Conservation (phyloP, 2,113 vertebrate genomes). For the Coptodon rendalli region DNA sequence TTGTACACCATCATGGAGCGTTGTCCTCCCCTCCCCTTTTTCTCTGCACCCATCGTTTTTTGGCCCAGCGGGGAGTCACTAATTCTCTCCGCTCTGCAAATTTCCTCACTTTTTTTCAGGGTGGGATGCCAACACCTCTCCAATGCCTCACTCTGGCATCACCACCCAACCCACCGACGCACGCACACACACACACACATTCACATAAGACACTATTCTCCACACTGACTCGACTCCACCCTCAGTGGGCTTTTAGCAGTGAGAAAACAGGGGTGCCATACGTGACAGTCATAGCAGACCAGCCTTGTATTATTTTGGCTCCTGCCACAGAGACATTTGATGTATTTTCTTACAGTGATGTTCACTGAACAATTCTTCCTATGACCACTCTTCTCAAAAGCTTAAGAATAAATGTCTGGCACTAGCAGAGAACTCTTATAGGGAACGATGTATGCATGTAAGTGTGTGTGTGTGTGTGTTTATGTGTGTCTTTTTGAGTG, state of each 20-base stretch:
- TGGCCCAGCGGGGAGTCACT: conserved; percentile 44
- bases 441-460: background rate
- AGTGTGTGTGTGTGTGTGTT: background rate
- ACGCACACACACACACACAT: background rate
- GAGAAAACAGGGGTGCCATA: conserved; percentile 9
- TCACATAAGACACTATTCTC: conserved; percentile 4
- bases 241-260: conserved; percentile 23
- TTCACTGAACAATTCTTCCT: background rate
- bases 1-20: conserved; percentile 36
- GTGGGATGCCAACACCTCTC: conserved; percentile 52
- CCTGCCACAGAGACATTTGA: background rate
- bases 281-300: conserved; percentile 21
- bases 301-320: background rate
- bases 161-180: background rate
- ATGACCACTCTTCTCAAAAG: conserved; percentile 22
- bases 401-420: conserved; percentile 2
- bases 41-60: conserved; percentile 30
- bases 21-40: background rate
- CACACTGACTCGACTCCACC: background rate
- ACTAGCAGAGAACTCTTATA: background rate
- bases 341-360: conserved; percentile 26
- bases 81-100: conserved; percentile 53
- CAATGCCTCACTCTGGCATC: conserved; percentile 13
- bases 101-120: conserved; percentile 54
- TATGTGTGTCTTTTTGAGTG: background rate